phyloP scores from a whole-genome alignment of 1,140 invertebrate species.

The Neotoxoptera formosana region DNA sequence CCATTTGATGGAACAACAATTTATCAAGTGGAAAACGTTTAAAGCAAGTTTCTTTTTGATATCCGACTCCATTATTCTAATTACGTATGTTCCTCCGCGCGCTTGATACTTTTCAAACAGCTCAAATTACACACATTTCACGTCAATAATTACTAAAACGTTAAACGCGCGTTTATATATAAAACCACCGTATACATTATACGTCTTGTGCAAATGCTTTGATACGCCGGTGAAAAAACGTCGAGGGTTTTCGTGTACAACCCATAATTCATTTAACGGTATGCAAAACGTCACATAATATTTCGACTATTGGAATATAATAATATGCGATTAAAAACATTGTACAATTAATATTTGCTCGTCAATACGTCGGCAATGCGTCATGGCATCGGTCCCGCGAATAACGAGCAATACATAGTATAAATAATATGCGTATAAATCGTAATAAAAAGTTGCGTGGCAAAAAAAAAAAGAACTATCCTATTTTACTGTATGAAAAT shows the following conservation, averaged over 20 bases:
- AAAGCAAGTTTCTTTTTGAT: slow-evolving; percentile 9
- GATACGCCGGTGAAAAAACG: background rate
- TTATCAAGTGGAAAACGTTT: slow-evolving; percentile 12
- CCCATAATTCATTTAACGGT: background rate
- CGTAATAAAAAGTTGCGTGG: background rate
- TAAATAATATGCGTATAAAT: background rate
- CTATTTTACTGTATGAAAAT: background rate
- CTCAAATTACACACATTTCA: background rate
- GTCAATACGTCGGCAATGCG: background rate
- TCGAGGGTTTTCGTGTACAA: background rate
- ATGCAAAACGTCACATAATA: background rate
- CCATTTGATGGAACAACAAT: slow-evolving; percentile 1
- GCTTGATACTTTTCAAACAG: background rate
- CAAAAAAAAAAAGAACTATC: background rate
- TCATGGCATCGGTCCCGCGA: background rate
- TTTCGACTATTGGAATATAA: background rate
- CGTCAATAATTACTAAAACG: background rate
- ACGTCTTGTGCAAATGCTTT: background rate
- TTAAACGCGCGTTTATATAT: background rate
- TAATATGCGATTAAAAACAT: background rate
- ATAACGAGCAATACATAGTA: background rate
- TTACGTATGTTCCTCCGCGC: background rate
- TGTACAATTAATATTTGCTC: background rate
- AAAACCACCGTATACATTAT: background rate
- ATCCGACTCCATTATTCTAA: background rate